Evolutionary conservation across 2,113 vertebrate genomes (phyloP), one percentile per base, ranked within the genome.

Genomic region (Castor canadensis): DNA sequence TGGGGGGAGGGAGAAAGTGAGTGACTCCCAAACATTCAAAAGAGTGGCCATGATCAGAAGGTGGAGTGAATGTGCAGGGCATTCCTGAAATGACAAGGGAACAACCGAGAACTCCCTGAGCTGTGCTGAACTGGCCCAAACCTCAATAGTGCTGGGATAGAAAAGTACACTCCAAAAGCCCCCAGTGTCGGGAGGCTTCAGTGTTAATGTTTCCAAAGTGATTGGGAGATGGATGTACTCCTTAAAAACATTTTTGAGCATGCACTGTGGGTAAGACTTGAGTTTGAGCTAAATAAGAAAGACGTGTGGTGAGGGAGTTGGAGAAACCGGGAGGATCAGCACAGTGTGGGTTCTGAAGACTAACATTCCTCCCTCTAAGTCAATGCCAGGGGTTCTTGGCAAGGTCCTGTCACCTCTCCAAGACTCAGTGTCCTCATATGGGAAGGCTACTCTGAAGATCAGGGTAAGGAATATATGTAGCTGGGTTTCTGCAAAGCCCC

Each of bases 271-370:
- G n/a, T 6, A 49, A 52, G n/a, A 87, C 77, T 4, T 45, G 26
- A 52, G 43, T 86, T 76, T n/a, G 73, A 89, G 67, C 45, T n/a
- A 88, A 93, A 89, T 76, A n/a, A 87, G 60, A 86, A 40, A 45
- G 28, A 40, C 1, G 35, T 62, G 22, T 54, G 13, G 15, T 92
- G 12, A 66, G 19, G 10, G 24, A 35, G 49, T 89, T 90, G 66
- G n/a, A 20, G 47, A 40, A 40, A 17, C 22, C 1, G 4, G 6
- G 1, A 26, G 13, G 38, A 38, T 45, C 45, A 22, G 4, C 0
- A 17, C 60, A 62, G 35, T 6, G 6, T 16, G 9, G 45, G 19
- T 13, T 40, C 54, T 13, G 16, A 49, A 2, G 52, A 32, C n/a
- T 67, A 6, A 81, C 32, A 30, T 58, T 20, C 49, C 8, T 0